A percentile compares a stretch with the other conserved stretches of the same genome.
phyloP scores from a whole-genome alignment of 2,888 invertebrate genomes.

The Apocheima hispidaria region DNA sequence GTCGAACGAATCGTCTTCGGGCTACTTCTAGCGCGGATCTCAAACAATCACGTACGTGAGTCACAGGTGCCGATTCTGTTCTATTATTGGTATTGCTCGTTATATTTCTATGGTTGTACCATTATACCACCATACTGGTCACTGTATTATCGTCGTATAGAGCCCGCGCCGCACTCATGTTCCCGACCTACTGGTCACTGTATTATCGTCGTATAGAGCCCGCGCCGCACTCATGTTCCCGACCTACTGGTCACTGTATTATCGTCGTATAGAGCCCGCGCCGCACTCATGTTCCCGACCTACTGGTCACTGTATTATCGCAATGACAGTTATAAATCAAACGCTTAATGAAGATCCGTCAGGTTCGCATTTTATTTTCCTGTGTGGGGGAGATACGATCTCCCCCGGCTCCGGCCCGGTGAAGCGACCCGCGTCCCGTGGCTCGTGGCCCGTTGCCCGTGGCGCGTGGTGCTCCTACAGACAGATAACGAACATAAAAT shows the following conservation, averaged over 20 bases:
- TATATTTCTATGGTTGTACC: no score
- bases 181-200: no score
- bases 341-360: conserved; percentile 16
- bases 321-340: conserved; percentile 7
- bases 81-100: no score
- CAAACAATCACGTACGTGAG: no score
- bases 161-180: no score
- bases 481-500: conserved; percentile 6
- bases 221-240: no score
- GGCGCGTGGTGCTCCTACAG: background rate
- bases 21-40: no score
- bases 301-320: background rate
- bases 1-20: no score
- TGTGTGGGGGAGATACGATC: conserved; percentile 16
- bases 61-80: no score
- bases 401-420: background rate
- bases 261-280: background rate
- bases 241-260: background rate
- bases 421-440: background rate
- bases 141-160: no score
- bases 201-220: no score
- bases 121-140: no score
- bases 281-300: background rate
- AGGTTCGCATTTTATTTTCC: conserved; percentile 16
- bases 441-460: background rate